These are phyloP conservation scores for Vanacampus margaritifer DNA, from an alignment of 2,113 vertebrate species.

Conservation along the genomic window DNA sequence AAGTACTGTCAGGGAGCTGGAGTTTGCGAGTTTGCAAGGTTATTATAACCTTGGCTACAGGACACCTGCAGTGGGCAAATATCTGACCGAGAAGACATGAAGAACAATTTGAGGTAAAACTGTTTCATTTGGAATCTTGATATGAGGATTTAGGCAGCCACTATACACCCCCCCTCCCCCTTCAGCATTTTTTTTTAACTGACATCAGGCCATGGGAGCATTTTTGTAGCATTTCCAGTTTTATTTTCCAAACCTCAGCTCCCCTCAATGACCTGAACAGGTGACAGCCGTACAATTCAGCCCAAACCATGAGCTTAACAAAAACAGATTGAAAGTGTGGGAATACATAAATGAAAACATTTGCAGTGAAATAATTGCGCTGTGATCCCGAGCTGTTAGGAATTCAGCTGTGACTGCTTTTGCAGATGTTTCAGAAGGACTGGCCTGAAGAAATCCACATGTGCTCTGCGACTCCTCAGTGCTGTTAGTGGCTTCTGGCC, in stretches of 20 bases:
- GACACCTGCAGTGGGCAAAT: slow-evolving; percentile 42
- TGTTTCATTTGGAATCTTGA: slow-evolving; percentile 29
- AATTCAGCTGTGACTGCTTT: slow-evolving; percentile 45
- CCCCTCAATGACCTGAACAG: slow-evolving; percentile 26
- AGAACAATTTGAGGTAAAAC: slow-evolving; percentile 29
- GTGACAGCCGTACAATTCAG: slow-evolving; percentile 34
- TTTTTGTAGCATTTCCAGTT: slow-evolving; percentile 20
- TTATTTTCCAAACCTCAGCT: slow-evolving; percentile 27
- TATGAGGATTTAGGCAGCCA: slow-evolving; percentile 17
- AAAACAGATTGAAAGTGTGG: slow-evolving; percentile 36
- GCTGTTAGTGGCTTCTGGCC: slow-evolving; percentile 21
- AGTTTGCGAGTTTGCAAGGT: slow-evolving; percentile 27
- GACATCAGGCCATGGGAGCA: slow-evolving; percentile 8
- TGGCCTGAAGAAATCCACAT: slow-evolving; percentile 38
- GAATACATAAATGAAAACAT: slow-evolving; percentile 51
- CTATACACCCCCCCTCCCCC: slow-evolving; percentile 4
- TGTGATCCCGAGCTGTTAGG: slow-evolving; percentile 37
- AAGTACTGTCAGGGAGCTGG: slow-evolving; percentile 18
- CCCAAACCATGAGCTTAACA: slow-evolving; percentile 18
- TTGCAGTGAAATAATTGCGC: slow-evolving; percentile 46
- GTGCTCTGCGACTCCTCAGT: slow-evolving; percentile 28
- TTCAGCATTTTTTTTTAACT: slow-evolving; percentile 5
- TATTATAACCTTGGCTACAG: slow-evolving; percentile 14
- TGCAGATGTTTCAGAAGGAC: slow-evolving; percentile 32
- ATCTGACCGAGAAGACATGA: slow-evolving; percentile 27